Percentiles rank a stretch among this genome's conserved stretches.
phyloP scores from a whole-genome alignment of 1,140 invertebrate genomes.

The Diorhabda sublineata region DNA sequence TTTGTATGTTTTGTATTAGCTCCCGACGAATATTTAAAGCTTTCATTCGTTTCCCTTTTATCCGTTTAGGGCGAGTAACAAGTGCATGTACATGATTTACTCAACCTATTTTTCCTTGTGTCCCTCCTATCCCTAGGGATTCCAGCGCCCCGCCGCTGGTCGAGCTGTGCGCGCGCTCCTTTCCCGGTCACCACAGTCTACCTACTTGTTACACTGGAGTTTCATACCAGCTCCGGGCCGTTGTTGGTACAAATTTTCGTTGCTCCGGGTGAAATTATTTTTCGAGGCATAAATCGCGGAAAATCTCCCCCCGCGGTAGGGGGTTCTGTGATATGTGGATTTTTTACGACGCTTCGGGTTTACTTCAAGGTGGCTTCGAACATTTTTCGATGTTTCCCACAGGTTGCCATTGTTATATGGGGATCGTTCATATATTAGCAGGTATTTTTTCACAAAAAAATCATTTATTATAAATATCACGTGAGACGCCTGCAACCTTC shows the following conservation, averaged over 20 bases:
- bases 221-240: conserved; percentile 39
- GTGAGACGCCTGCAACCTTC: conserved; percentile 4
- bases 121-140: background rate
- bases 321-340: conserved; percentile 8
- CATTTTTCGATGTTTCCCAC: conserved; percentile 1
- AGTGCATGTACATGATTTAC: background rate
- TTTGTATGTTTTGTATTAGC: too few species aligned
- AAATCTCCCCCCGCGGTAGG: background rate
- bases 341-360: conserved; percentile 1
- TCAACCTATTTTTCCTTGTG: background rate
- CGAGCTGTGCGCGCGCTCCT: conserved; percentile 36
- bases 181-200: conserved; percentile 38
- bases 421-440: background rate
- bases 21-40: background rate
- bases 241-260: conserved; percentile 11
- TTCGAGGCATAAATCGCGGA: background rate
- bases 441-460: conserved; percentile 3
- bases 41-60: background rate
- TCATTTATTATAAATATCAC: background rate
- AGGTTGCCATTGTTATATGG: conserved; percentile 17
- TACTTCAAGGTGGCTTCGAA: background rate
- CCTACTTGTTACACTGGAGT: conserved; percentile 48
- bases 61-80: conserved; percentile 1
- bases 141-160: background rate
- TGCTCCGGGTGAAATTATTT: conserved; percentile 10